phyloP scores from a whole-genome alignment of 2,888 invertebrate genomes.

The Drosophila borborema region DNA sequence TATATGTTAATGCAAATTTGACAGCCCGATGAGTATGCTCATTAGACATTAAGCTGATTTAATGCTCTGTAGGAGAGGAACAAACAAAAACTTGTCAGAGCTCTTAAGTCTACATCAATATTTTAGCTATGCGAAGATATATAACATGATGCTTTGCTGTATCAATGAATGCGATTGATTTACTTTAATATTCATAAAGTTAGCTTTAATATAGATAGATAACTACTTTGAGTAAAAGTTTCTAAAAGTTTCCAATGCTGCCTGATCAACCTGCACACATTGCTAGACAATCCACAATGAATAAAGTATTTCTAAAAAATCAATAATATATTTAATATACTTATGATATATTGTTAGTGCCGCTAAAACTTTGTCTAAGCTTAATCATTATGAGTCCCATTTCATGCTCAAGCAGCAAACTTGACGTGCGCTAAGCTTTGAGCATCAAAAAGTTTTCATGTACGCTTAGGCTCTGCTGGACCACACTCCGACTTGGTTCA shows the following conservation, averaged over 20 bases:
- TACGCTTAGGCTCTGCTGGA: not conserved
- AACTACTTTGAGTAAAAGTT: too few relatives aligned
- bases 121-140: not conserved
- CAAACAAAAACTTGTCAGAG: not conserved
- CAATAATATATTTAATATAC: not conserved
- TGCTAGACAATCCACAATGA: not conserved
- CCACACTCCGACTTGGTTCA: not conserved
- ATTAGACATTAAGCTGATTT: constrained; percentile 13
- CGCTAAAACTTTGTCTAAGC: constrained; percentile 1
- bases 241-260: not conserved
- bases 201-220: not conserved
- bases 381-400: constrained; percentile 4
- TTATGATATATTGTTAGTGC: constrained; percentile 5
- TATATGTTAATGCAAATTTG: constrained; percentile 23
- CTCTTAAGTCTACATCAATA: not conserved
- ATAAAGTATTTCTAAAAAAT: not conserved
- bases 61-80: not conserved
- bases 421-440: not conserved
- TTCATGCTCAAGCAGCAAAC: not conserved
- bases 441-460: not conserved
- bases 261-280: not conserved
- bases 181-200: not conserved
- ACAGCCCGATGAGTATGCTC: constrained; percentile 13
- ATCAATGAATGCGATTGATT: not conserved
- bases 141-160: not conserved